Conservation (phyloP, 2,113 vertebrate genomes). For the Rhynchopsitta pachyrhyncha region DNA sequence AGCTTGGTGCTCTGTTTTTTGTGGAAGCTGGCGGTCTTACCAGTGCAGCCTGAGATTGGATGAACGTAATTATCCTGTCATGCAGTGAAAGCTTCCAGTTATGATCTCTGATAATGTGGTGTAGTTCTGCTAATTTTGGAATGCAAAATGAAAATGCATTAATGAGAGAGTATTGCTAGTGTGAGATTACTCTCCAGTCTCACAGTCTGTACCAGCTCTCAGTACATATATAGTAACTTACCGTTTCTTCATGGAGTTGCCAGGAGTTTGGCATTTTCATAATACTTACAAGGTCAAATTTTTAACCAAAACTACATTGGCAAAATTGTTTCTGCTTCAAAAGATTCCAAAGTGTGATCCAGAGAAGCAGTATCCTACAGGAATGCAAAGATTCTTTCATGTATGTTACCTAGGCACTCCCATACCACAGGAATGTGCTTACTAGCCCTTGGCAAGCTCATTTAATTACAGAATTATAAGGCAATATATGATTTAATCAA, state of each 20-base stretch:
- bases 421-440: slow-evolving; percentile 61
- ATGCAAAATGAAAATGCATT: not conserved
- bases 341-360: not conserved
- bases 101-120: not conserved
- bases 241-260: not conserved
- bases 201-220: not conserved
- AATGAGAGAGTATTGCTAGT: not conserved
- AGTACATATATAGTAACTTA: not conserved
- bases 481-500: not conserved
- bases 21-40: not conserved
- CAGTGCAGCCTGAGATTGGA: not conserved
- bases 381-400: slow-evolving; percentile 54
- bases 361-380: slow-evolving; percentile 43
- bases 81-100: not conserved
- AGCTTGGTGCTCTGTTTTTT: not conserved
- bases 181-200: not conserved
- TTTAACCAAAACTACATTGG: not conserved
- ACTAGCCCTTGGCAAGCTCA: slow-evolving; percentile 36
- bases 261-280: not conserved
- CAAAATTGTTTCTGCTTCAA: not conserved
- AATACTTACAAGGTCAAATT: not conserved
- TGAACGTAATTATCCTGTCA: not conserved
- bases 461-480: slow-evolving; percentile 65
- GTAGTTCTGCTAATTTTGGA: not conserved
- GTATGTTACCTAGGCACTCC: slow-evolving; percentile 55